Evolutionary conservation across 1,140 invertebrate species (phyloP), one percentile per base, ranked within the genome.

Genomic region (Hetaerina americana): DNA sequence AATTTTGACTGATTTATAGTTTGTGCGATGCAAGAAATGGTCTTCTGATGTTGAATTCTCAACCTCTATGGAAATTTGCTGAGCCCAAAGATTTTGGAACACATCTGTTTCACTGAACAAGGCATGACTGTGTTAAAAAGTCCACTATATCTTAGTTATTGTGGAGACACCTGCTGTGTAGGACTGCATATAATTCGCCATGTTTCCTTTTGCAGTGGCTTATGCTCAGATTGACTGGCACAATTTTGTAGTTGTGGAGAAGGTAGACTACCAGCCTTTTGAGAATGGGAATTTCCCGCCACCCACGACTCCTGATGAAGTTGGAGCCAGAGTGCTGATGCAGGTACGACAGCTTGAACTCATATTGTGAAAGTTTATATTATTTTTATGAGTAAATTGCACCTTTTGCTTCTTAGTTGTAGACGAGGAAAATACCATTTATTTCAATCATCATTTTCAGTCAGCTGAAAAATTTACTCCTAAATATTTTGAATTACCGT

Each of bases 151-250:
- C n/a, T n/a, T n/a, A n/a, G n/a, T n/a, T n/a, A n/a, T n/a, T n/a
- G n/a, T n/a, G n/a, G n/a, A n/a, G n/a, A n/a, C n/a, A n/a, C n/a
- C n/a, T n/a, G n/a, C n/a, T n/a, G n/a, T n/a, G n/a, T n/a, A n/a
- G n/a, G n/a, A n/a, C n/a, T n/a, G n/a, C n/a, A n/a, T n/a, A n/a
- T n/a, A n/a, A n/a, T n/a, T n/a, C n/a, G n/a, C n/a, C n/a, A n/a
- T 57, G 3, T 10, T 57, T 57, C 10, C 10, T 18, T 73, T 83
- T 84, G 72, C 75, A 85, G 88, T 98, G 29, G 95, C 96, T 0
- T 99, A 99, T 80, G 94, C 95, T 2, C 94, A 96, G 77, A 98
- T 99, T 75, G 98, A 99, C 80, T 99, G 98, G 98, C 98, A 99
- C 79, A 97, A 99, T 82, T 99, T 99, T 84, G 97, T 99, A 0